phyloP scores from a whole-genome alignment of 2,888 invertebrate genomes.

The Elysia crispata region DNA sequence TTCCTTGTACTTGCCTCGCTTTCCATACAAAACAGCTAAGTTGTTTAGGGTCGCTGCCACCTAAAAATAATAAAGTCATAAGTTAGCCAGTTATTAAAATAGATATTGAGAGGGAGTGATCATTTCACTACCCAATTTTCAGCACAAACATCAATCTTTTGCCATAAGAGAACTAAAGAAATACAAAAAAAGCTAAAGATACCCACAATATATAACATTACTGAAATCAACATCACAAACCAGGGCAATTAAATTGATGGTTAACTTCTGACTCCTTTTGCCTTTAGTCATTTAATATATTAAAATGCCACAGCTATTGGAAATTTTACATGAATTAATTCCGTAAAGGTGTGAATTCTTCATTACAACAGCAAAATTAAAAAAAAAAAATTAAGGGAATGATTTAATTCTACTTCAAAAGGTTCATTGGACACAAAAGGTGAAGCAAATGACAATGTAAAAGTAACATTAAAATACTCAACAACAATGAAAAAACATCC shows the following conservation, averaged over 20 bases:
- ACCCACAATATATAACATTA: background rate
- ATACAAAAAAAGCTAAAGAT: background rate
- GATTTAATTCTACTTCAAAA: no score
- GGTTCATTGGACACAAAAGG: no score
- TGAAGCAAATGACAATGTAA: background rate
- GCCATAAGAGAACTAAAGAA: background rate
- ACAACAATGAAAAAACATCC: background rate
- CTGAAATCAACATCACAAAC: background rate
- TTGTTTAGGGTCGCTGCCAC: conserved; percentile 99
- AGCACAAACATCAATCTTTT: background rate
- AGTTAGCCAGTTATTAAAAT: background rate
- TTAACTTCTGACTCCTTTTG: background rate
- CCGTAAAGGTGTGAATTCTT: no score
- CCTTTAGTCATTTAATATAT: no score
- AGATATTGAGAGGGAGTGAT: no score
- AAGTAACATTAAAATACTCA: background rate
- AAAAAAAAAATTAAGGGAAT: background rate
- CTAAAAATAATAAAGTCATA: conserved; percentile 66
- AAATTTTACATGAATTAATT: no score
- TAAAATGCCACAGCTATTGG: no score
- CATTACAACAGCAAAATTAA: background rate
- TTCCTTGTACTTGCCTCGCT: conserved; percentile 92
- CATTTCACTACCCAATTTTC: background rate
- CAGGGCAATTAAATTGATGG: background rate
- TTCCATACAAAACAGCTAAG: conserved; percentile 98